phyloP scores from a whole-genome alignment of 2,113 vertebrate species.

The Micronycteris hirsuta region DNA sequence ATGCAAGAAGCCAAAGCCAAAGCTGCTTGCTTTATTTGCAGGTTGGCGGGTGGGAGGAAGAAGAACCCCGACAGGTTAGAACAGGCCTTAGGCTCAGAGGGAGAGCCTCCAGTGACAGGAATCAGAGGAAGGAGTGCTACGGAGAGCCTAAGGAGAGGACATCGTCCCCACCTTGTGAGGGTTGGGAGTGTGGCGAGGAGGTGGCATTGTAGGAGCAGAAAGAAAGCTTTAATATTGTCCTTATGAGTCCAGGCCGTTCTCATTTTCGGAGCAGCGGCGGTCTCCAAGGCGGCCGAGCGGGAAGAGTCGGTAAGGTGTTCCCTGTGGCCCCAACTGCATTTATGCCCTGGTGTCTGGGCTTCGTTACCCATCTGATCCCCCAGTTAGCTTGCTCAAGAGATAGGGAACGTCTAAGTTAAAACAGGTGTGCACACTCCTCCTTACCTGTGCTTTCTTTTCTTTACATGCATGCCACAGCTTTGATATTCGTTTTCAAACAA shows the following conservation, averaged over 20 bases:
- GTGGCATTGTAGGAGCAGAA: not conserved
- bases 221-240: not conserved
- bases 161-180: accelerated
- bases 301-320: not conserved
- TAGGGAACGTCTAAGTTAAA: not conserved
- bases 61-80: not conserved
- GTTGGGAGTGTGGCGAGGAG: not conserved
- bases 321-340: not conserved
- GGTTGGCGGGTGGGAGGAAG: not conserved
- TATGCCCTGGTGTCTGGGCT: not conserved
- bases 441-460: not conserved
- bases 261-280: not conserved
- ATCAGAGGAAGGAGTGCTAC: not conserved
- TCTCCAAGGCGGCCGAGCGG: no score
- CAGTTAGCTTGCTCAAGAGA: not conserved
- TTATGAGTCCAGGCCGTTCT: not conserved
- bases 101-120: not conserved
- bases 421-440: not conserved
- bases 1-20: not conserved
- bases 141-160: not conserved
- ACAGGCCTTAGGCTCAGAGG: not conserved
- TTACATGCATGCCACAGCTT: not conserved
- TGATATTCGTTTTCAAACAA: not conserved
- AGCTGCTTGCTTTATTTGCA: not conserved
- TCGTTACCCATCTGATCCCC: not conserved